Conservation (phyloP, 2,113 vertebrate species). For the Scalopus aquaticus region DNA sequence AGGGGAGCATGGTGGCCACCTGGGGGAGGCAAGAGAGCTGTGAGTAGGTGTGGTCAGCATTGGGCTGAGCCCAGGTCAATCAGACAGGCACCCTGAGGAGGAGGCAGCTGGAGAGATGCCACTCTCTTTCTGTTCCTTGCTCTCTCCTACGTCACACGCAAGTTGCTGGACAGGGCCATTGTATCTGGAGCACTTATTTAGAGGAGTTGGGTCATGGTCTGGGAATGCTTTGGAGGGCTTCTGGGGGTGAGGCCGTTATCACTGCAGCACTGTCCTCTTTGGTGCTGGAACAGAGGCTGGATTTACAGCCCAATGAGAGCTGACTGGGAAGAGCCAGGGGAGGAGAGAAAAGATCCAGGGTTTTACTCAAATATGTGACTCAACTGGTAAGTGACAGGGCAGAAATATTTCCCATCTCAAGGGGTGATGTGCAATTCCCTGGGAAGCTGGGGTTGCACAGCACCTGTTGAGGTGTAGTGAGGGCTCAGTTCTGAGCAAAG, state of each 20-base stretch:
- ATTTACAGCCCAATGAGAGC: neutral
- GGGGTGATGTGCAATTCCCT: neutral
- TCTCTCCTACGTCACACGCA: neutral
- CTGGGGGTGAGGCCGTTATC: neutral
- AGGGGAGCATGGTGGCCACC: slow-evolving; percentile 87
- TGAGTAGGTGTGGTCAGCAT: neutral
- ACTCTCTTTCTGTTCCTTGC: neutral
- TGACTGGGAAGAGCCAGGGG: neutral
- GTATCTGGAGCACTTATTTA: neutral
- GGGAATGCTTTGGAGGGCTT: neutral
- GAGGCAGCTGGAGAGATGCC: no score
- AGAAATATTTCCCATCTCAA: neutral
- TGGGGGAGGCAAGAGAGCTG: slow-evolving; percentile 71
- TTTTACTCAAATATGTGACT: neutral
- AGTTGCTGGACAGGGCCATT: neutral
- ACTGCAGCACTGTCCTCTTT: neutral
- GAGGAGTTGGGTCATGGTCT: neutral
- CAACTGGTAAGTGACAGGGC: neutral
- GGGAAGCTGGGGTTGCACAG: fast-evolving
- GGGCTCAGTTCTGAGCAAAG: neutral
- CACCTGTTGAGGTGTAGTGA: fast-evolving
- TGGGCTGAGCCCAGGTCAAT: neutral
- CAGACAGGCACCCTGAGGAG: neutral
- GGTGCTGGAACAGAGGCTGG: neutral
- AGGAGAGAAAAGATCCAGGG: neutral